Percentiles rank a stretch among this genome's conserved stretches.
Conservation (phyloP, 2,797 vertebrate species). For the Podarcis lilfordi region DNA sequence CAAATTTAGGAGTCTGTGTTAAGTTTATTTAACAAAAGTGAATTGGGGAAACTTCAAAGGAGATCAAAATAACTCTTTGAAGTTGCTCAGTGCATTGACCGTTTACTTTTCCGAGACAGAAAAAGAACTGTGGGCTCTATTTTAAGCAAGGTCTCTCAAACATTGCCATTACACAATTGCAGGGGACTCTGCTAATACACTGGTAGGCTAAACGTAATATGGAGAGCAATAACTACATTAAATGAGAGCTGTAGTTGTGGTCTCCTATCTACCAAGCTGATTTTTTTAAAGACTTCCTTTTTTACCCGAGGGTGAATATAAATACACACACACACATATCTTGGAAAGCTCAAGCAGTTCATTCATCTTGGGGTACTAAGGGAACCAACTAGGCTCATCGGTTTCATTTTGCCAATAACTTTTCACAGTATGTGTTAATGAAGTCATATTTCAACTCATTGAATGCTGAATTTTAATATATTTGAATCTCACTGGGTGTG, state of each 20-base stretch:
- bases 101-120: background rate
- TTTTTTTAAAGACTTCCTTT: background rate
- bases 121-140: conserved; percentile 2
- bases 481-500: background rate
- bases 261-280: background rate
- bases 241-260: conserved; percentile 8
- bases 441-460: conserved; percentile 2
- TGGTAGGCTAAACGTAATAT: background rate
- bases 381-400: background rate
- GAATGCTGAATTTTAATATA: conserved; percentile 6
- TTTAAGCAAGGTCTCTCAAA: conserved; percentile 3
- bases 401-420: conserved; percentile 1
- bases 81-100: conserved; percentile 16
- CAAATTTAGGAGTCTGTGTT: conserved; percentile 12
- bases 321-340: background rate
- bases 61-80: conserved; percentile 33
- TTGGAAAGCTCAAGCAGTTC: background rate
- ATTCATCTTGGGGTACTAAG: background rate
- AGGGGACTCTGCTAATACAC: background rate
- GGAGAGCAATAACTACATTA: conserved; percentile 9
- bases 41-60: conserved; percentile 27
- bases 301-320: background rate
- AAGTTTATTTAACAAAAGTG: conserved; percentile 29
- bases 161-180: background rate
- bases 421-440: conserved; percentile 22